These are phyloP conservation scores for Eurosta solidaginis DNA, from an alignment of 1,140 invertebrate species.

Conservation along the genomic window DNA sequence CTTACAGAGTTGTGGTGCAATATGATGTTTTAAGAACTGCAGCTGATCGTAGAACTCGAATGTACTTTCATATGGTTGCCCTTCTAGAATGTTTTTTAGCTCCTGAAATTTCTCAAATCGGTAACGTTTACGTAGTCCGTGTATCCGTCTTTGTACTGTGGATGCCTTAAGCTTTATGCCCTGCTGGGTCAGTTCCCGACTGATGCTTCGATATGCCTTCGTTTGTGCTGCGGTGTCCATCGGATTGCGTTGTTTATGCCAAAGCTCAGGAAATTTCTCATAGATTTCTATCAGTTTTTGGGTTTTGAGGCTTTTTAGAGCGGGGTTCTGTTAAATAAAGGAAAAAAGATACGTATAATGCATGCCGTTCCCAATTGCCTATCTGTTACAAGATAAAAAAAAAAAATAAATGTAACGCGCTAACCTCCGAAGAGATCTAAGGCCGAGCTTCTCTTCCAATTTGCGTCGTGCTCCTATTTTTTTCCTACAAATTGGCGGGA, in stretches of 20 bases:
- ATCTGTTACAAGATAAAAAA: too few species aligned
- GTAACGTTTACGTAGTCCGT: conserved; percentile 48
- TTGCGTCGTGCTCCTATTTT: too few species aligned
- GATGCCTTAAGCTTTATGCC: conserved; percentile 28
- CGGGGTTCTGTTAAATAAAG: background rate
- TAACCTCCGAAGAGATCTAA: too few species aligned
- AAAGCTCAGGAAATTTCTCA: conserved; percentile 49
- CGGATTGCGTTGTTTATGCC: conserved; percentile 45
- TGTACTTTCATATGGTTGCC: conserved; percentile 36
- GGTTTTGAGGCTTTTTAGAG: conserved; percentile 37
- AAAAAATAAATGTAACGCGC: too few species aligned
- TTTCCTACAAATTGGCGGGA: too few species aligned
- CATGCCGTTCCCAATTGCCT: too few species aligned
- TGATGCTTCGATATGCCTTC: conserved; percentile 38
- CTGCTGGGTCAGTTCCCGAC: conserved; percentile 34
- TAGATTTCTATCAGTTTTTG: conserved; percentile 49
- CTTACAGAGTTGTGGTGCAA: conserved; percentile 51
- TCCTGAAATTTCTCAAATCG: conserved; percentile 51
- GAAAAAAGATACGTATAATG: too few species aligned
- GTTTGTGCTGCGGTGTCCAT: conserved; percentile 34
- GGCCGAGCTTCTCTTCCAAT: too few species aligned
- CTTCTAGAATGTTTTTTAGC: conserved; percentile 46
- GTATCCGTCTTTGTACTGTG: conserved; percentile 43
- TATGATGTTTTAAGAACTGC: conserved; percentile 52
- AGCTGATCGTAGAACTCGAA: conserved; percentile 49